These are phyloP conservation scores for Chlorops oryzae DNA, from an alignment of 1,140 invertebrate species.

Conservation along the genomic window DNA sequence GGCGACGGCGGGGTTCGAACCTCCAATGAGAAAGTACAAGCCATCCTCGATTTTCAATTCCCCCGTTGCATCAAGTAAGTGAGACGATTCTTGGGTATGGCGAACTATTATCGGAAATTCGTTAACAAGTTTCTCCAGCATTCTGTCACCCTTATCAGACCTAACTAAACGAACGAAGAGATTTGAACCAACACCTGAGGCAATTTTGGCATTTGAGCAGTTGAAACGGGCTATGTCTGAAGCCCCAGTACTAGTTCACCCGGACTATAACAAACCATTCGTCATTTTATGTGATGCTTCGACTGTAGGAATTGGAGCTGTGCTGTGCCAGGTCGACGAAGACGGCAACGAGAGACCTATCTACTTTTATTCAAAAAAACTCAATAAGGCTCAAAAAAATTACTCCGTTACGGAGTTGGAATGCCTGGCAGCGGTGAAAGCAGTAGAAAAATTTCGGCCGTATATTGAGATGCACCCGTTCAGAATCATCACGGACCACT, in stretches of 20 bases:
- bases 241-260: conserved; percentile 34
- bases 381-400: no score
- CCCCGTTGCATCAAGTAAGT: conserved; percentile 19
- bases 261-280: conserved; percentile 38
- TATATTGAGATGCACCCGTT: conserved; percentile 46
- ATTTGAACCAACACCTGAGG: conserved; percentile 24
- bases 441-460: conserved; percentile 43
- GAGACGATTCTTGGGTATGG: conserved; percentile 12
- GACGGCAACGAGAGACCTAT: conserved; percentile 22
- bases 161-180: neutral
- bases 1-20: conserved; percentile 5
- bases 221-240: conserved; percentile 27
- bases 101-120: conserved; percentile 7
- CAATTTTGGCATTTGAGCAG: conserved; percentile 30
- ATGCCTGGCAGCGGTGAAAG: no score
- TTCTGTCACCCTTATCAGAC: neutral
- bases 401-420: no score
- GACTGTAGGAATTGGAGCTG: conserved; percentile 30
- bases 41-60: conserved; percentile 14
- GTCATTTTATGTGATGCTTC: conserved; percentile 41
- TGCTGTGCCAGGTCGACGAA: conserved; percentile 30
- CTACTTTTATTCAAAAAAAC: no score
- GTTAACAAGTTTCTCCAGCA: neutral
- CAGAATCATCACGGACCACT: conserved; percentile 33
- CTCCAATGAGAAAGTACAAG: conserved; percentile 16